phyloP scores from a whole-genome alignment of 2,113 vertebrate species.

The Neogobius melanostomus region DNA sequence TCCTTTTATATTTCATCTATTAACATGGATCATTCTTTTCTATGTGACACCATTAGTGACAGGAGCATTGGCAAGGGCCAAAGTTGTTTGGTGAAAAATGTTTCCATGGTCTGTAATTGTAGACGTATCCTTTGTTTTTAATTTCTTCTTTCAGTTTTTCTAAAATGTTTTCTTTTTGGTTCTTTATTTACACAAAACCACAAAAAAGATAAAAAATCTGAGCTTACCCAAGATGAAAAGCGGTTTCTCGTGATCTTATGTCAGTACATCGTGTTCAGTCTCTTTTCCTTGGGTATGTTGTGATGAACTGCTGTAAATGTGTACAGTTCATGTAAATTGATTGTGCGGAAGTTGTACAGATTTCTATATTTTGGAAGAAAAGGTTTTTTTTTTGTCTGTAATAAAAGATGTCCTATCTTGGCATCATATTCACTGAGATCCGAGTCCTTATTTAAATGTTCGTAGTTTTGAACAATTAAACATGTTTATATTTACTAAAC shows the following conservation, averaged over 20 bases:
- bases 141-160: slow-evolving; percentile 34
- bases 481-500: no score
- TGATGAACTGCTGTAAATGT: slow-evolving; percentile 99
- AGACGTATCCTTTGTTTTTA: slow-evolving; percentile 75
- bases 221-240: slow-evolving; percentile 80
- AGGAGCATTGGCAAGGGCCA: slow-evolving; percentile 83
- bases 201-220: slow-evolving; percentile 74
- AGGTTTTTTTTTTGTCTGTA: slow-evolving; percentile 99
- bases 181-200: slow-evolving; percentile 73
- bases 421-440: slow-evolving; percentile 67
- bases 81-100: slow-evolving; percentile 74
- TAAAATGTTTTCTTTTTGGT: slow-evolving; percentile 19
- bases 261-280: slow-evolving; percentile 89
- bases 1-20: slow-evolving; percentile 80
- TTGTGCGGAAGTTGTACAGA: slow-evolving; percentile 99
- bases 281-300: slow-evolving; percentile 91
- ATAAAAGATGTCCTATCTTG: slow-evolving; percentile 95
- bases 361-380: slow-evolving; percentile 99
- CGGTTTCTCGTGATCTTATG: slow-evolving; percentile 96
- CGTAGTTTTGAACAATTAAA: no score
- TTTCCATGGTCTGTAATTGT: slow-evolving; percentile 80
- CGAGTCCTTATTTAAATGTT: slow-evolving; percentile 55
- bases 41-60: slow-evolving; percentile 78
- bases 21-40: slow-evolving; percentile 70
- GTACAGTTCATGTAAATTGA: slow-evolving; percentile 99